A percentile compares a stretch with the other conserved stretches of the same genome.
phyloP scores from a whole-genome alignment of 2,113 vertebrate species.

The Pongo abelii region DNA sequence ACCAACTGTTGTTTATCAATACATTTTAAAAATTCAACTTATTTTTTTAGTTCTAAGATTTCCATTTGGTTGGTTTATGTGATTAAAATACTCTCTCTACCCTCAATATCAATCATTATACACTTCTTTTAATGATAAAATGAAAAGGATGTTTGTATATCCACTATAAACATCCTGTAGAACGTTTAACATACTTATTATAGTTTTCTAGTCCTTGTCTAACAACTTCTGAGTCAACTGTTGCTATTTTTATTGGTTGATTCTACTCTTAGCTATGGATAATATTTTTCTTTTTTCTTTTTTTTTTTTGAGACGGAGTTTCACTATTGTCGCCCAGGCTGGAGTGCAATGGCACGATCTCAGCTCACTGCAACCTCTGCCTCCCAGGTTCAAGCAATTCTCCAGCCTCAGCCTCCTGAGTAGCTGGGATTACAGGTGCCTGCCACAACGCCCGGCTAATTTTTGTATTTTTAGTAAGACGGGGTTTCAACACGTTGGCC shows the following conservation, averaged over 20 bases:
- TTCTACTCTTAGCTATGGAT: neutral
- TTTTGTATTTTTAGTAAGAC: no score
- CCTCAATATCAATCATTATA: neutral
- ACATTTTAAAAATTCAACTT: no score
- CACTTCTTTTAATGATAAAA: neutral
- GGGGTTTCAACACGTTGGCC: no score
- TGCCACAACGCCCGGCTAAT: no score
- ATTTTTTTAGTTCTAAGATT: neutral
- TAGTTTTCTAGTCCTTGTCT: neutral
- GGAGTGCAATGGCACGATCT: no score
- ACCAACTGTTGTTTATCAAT: neutral
- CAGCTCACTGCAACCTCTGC: no score
- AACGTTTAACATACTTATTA: neutral
- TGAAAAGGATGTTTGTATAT: no score
- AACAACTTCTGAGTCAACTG: neutral
- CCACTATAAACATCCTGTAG: neutral
- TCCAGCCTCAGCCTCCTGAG: no score
- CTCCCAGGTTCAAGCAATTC: no score
- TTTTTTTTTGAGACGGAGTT: no score
- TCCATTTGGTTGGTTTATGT: neutral
- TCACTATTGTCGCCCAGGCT: no score
- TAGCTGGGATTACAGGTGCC: no score
- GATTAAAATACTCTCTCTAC: neutral
- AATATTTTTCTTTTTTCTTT: neutral
- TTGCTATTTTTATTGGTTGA: neutral